Conservation (phyloP, 2,888 invertebrate genomes). For the Drosophila silvestris region DNA sequence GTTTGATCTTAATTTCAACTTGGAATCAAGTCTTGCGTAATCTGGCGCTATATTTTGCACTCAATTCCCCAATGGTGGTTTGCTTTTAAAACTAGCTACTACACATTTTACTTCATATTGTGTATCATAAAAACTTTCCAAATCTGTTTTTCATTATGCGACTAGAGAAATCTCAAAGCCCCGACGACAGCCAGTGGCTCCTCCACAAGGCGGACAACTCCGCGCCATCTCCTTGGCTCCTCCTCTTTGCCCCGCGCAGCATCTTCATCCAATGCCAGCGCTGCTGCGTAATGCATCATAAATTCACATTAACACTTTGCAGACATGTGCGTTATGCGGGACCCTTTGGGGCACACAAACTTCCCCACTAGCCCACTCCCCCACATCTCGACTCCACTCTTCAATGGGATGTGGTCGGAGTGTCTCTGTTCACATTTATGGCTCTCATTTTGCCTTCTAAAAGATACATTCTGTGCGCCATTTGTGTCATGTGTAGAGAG, state of each 20-base stretch:
- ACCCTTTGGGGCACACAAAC: constrained; percentile 50
- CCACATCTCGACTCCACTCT: neutral
- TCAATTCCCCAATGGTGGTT: constrained; percentile 22
- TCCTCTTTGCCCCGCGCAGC: constrained; percentile 12
- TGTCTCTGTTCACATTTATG: constrained; percentile 70
- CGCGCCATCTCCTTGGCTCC: constrained; percentile 13
- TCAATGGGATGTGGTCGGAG: constrained; percentile 30
- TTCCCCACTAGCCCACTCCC: neutral
- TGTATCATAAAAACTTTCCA: constrained; percentile 68
- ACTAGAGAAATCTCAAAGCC: constrained; percentile 49
- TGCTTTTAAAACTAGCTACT: constrained; percentile 53
- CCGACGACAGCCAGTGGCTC: constrained; percentile 33
- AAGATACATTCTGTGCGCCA: constrained; percentile 78
- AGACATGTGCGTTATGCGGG: constrained; percentile 74
- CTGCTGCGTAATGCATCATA: constrained; percentile 77
- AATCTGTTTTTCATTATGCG: constrained; percentile 79
- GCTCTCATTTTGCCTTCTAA: constrained; percentile 75
- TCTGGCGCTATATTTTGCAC: constrained; percentile 17
- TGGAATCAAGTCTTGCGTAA: constrained; percentile 23
- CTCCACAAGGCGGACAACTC: neutral
- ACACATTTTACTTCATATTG: constrained; percentile 42
- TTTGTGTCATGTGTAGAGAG: constrained; percentile 68
- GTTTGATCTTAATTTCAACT: constrained; percentile 34
- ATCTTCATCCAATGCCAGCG: constrained; percentile 37
- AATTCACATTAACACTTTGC: constrained; percentile 81